Evolutionary conservation across 2,797 vertebrate species (phyloP), one percentile per base, ranked within the genome.

Genomic region (Sebastes oblongus): DNA sequence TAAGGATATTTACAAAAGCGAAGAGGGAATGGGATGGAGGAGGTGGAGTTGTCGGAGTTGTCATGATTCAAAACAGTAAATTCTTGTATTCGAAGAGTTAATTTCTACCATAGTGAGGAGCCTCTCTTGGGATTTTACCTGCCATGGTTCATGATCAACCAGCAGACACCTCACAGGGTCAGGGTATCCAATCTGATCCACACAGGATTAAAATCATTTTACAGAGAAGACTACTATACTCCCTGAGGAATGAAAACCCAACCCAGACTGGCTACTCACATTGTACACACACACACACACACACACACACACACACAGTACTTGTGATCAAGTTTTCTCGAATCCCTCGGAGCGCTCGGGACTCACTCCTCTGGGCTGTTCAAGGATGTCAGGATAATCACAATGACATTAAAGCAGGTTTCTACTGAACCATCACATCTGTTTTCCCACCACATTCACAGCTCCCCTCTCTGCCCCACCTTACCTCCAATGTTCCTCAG

Each of bases 161-260:
- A 76, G 78, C 39, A 78, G 62, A 80, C n/a, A 78, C 52, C 80
- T 60, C 68, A 78, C 71, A 78, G 62, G 61, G 67, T 64, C 79
- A 55, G 46, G 24, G 34, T n/a, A 71, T 77, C 72, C 77, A 88
- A 80, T 83, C 77, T 85, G 39, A 90, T 64, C 72, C 72, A 76
- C 82, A 87, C 87, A 76, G 56, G 72, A 83, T 89, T 75, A 70
- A 71, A 71, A 75, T 83, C 20, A 29, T 77, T 72, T 72, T 73
- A 85, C 86, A 88, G 79, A 90, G 78, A 89, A 87, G 77, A 93
- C 85, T 72, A 84, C 77, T 77, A 50, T 30, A 77, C 81, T 94
- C 92, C 95, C 95, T 96, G 96, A 96, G 95, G 94, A 94, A 94
- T 87, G 79, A 89, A 93, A 86, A 88, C 88, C 83, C 89, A 87